Conservation (phyloP, 2,113 vertebrate genomes). For the Orthonyx spaldingii region DNA sequence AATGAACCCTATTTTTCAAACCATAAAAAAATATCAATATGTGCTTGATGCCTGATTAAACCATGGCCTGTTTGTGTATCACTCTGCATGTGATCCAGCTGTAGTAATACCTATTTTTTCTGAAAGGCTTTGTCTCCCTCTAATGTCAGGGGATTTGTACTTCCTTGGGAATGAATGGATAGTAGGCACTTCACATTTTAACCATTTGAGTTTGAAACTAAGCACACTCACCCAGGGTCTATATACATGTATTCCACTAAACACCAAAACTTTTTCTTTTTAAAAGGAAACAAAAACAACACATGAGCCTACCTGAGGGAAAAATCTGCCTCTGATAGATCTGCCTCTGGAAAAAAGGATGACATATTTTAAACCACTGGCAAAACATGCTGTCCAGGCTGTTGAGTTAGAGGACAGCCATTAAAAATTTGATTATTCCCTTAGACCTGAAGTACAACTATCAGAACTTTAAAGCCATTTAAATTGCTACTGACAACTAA, state of each 20-base stretch:
- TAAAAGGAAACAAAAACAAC: not conserved
- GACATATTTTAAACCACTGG: not conserved
- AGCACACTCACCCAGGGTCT: rapidly evolving
- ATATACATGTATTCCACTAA: not conserved
- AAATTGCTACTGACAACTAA: not conserved
- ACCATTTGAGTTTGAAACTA: not conserved
- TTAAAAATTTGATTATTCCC: not conserved
- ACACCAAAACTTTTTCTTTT: not conserved
- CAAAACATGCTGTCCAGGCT: not conserved
- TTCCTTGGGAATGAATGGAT: not conserved
- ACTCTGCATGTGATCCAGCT: rapidly evolving
- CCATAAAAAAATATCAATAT: rapidly evolving
- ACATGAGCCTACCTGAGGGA: not conserved
- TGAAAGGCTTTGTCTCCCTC: not conserved
- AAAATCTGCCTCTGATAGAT: not conserved
- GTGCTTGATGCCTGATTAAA: rapidly evolving
- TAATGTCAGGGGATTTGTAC: not conserved
- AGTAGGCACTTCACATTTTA: not conserved
- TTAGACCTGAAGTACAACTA: not conserved
- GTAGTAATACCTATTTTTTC: not conserved
- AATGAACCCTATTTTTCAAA: not conserved
- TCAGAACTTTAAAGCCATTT: not conserved
- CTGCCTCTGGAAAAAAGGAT: too few relatives aligned
- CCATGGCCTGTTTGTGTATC: not conserved
- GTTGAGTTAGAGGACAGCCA: not conserved